phyloP scores from a whole-genome alignment of 2,797 vertebrate genomes.

The Manis javanica region DNA sequence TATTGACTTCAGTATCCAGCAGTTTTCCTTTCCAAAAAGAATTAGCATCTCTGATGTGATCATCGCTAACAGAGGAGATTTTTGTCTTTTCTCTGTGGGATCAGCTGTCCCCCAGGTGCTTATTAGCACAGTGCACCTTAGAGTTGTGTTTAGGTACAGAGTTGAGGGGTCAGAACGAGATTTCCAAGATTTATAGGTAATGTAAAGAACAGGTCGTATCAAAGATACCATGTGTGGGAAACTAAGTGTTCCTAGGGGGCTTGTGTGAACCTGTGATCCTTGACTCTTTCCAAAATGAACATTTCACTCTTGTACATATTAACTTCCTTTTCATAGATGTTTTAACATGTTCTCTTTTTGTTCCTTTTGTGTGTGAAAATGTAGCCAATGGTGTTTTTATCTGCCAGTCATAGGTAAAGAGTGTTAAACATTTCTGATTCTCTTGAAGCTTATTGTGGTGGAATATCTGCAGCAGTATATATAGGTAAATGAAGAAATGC shows the following conservation, averaged over 20 bases:
- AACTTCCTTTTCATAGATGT: neutral
- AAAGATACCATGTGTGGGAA: neutral
- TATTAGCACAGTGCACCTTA: neutral
- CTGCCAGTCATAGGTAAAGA: neutral
- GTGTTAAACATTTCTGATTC: neutral
- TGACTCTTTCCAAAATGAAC: slow-evolving; percentile 47
- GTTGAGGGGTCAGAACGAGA: neutral
- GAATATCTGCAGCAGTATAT: neutral
- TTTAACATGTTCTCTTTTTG: neutral
- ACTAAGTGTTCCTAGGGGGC: slow-evolving; percentile 21
- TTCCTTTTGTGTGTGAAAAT: neutral
- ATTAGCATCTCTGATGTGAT: slow-evolving; percentile 1
- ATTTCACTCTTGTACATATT: slow-evolving; percentile 20
- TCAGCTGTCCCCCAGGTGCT: neutral
- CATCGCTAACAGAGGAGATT: neutral
- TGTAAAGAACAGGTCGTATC: slow-evolving; percentile 63
- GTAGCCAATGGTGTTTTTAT: neutral
- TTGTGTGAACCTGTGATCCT: neutral
- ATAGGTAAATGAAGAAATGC: neutral
- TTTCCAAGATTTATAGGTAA: slow-evolving; percentile 63
- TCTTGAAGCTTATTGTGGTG: neutral
- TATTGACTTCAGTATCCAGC: slow-evolving; percentile 48
- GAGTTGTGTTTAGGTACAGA: neutral
- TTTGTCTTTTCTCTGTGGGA: slow-evolving; percentile 55
- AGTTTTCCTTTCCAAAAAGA: slow-evolving; percentile 65